Evolutionary conservation across 2,888 invertebrate genomes (phyloP), one percentile per base, ranked within the genome.

Genomic region (Arrhopalites spinosus): DNA sequence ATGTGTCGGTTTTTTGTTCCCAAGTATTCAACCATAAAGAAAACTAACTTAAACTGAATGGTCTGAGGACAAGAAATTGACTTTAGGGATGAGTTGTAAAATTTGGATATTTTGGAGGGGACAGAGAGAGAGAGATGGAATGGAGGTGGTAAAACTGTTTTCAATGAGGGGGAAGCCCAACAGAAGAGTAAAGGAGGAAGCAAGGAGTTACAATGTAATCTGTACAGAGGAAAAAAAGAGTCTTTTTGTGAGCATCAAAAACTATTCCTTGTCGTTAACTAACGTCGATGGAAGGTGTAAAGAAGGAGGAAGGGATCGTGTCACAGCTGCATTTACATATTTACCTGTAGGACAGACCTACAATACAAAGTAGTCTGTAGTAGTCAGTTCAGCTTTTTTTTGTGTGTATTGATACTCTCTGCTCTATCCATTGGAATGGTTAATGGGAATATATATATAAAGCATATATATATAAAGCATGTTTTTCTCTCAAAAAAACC

Each of bases 401-500:
- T 13, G 53, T 53, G 53, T 53, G 53, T 53, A n/a, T 53, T n/a
- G n/a, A n/a, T n/a, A n/a, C n/a, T 36, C 36, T 36, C 36, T 11
- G n/a, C 11, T 36, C 36, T 36, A 3, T 36, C 36, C 36, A 7
- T 36, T 36, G 3, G 36, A 36, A 15, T 23, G 13, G 25, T 61
- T 30, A 17, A 29, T 63, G 11, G 63, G n/a, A 17, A 53, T 53
- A 63, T 27, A 27, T 29, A 63, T 29, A 29, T 63, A n/a, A n/a
- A n/a, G n/a, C n/a, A n/a, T n/a, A n/a, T n/a, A n/a, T n/a, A n/a
- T n/a, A n/a, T n/a, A n/a, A n/a, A n/a, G n/a, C n/a, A n/a, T n/a
- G n/a, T 29, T 63, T 30, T 63, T 30, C 30, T 29, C 15, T n/a
- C n/a, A n/a, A 8, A 67, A 68, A 68, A 68, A 23, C 68, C 68